Percentiles rank a stretch among this genome's conserved stretches.
Evolutionary conservation across 1,140 invertebrate genomes (phyloP).

Genomic region (Drosophila orena): DNA sequence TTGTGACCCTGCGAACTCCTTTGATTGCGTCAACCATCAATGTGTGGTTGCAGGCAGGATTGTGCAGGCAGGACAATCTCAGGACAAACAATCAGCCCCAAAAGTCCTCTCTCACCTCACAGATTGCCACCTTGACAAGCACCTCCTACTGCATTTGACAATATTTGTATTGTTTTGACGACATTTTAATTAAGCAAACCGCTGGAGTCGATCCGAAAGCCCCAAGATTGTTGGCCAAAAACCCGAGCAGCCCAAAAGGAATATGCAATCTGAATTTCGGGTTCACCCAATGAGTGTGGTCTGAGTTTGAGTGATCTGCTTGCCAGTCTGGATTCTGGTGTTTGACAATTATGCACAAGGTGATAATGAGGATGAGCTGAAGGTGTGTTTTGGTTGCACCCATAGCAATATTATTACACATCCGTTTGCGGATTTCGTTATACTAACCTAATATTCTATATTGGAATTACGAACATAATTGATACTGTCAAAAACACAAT

Average conservation of each 20-base stretch:
- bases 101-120: neutral
- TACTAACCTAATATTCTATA: too few relatives aligned
- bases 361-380: neutral
- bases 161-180: slow-evolving; percentile 64
- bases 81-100: slow-evolving; percentile 32
- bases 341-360: slow-evolving; percentile 6
- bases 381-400: neutral
- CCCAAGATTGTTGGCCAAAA: slow-evolving; percentile 9
- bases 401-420: neutral
- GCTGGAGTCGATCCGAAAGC: slow-evolving; percentile 17
- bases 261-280: slow-evolving; percentile 36
- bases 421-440: neutral
- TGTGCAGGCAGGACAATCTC: slow-evolving; percentile 11
- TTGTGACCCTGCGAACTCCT: slow-evolving; percentile 7
- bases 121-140: slow-evolving; percentile 18
- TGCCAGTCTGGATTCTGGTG: neutral
- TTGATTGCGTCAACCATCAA: slow-evolving; percentile 70
- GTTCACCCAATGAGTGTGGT: slow-evolving; percentile 12
- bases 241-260: slow-evolving; percentile 14
- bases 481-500: neutral
- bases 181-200: slow-evolving; percentile 76
- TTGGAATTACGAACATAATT: neutral
- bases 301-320: slow-evolving; percentile 8
- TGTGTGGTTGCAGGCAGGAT: slow-evolving; percentile 48
- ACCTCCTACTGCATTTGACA: slow-evolving; percentile 52